Evolutionary conservation across 2,113 vertebrate species (phyloP).

Genomic region (Xiphias gladius): DNA sequence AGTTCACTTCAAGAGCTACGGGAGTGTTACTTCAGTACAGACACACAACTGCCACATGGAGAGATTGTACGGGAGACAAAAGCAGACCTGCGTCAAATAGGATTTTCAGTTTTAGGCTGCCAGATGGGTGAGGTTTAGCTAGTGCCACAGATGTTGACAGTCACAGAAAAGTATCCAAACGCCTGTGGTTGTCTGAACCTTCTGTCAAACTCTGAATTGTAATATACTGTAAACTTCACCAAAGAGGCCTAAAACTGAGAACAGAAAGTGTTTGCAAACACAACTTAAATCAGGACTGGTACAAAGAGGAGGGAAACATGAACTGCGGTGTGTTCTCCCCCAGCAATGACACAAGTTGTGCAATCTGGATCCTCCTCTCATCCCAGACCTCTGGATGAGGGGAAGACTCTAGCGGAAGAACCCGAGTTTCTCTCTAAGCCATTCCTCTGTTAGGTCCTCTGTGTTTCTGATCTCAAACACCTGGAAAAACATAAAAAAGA

Average conservation of each 20-base stretch:
- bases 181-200: constrained; percentile 31
- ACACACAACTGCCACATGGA: constrained; percentile 70
- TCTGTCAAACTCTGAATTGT: background rate
- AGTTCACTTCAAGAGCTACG: constrained; percentile 33
- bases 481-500: constrained; percentile 74
- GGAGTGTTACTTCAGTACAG: constrained; percentile 58
- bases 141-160: background rate
- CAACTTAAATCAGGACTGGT: constrained; percentile 61
- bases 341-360: constrained; percentile 61
- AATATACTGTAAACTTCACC: background rate
- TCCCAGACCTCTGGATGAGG: constrained; percentile 20
- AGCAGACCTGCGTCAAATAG: constrained; percentile 61
- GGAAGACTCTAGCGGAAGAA: constrained; percentile 90
- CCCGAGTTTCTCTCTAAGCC: constrained; percentile 95
- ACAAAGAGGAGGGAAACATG: constrained; percentile 58
- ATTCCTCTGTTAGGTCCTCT: constrained; percentile 97
- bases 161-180: constrained; percentile 28
- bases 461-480: constrained; percentile 99
- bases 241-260: constrained; percentile 30
- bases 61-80: constrained; percentile 46
- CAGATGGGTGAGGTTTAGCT: constrained; percentile 23
- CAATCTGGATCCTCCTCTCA: constrained; percentile 54
- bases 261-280: constrained; percentile 28
- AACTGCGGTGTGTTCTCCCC: constrained; percentile 58
- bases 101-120: constrained; percentile 32